phyloP scores from a whole-genome alignment of 2,797 vertebrate species.

The Aeoliscus strigatus region DNA sequence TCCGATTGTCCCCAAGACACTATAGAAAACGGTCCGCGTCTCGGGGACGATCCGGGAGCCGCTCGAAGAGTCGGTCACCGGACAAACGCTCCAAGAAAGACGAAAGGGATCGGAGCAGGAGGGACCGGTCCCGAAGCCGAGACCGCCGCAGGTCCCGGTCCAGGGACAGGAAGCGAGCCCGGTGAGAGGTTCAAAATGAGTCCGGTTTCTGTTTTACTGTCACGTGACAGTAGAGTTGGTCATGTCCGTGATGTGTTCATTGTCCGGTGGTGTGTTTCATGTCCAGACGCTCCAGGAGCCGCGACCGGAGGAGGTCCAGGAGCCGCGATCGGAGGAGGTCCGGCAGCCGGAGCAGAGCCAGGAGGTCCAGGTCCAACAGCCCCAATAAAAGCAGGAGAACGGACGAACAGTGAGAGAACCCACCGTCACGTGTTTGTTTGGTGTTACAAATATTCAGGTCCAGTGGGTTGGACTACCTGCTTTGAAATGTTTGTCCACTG shows the following conservation, averaged over 20 bases:
- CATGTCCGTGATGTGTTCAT: not conserved
- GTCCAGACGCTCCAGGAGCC: constrained; percentile 87
- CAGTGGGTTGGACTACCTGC: no score
- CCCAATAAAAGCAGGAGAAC: constrained; percentile 84
- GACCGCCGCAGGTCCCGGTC: constrained; percentile 91
- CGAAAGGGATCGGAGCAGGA: constrained; percentile 81
- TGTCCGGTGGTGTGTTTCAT: not conserved
- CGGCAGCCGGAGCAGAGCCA: constrained; percentile 81
- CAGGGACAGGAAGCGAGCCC: constrained; percentile 86
- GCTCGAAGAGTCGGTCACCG: constrained; percentile 91
- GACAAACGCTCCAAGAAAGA: constrained; percentile 93
- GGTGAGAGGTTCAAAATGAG: constrained; percentile 71
- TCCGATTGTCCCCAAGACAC: no score
- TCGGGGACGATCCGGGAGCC: constrained; percentile 84
- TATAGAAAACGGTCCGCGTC: constrained; percentile 93
- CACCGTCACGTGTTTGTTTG: no score
- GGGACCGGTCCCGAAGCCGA: constrained; percentile 83
- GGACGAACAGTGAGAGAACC: constrained; percentile 87
- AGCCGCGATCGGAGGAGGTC: constrained; percentile 89
- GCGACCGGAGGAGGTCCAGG: constrained; percentile 84
- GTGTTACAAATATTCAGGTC: no score
- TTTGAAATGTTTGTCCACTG: no score
- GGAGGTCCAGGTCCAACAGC: constrained; percentile 83
- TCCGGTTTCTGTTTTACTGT: no score
- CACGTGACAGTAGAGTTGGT: no score